A percentile compares a stretch with the other conserved stretches of the same genome.
Evolutionary conservation across 2,888 invertebrate species (phyloP).

Genomic region (Hyles lineata): DNA sequence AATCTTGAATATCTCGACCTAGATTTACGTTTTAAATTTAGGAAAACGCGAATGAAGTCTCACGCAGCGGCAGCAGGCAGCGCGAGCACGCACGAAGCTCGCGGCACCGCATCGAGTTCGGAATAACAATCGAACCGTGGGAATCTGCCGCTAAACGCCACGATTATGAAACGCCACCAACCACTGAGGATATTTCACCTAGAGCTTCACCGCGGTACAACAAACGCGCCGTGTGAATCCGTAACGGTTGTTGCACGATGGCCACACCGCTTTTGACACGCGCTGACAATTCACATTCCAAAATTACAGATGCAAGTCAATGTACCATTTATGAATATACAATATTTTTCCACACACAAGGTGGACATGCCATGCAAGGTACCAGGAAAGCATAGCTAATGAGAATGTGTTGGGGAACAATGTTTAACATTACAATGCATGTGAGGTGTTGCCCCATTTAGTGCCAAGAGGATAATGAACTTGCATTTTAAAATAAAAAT

Average conservation of each 20-base stretch:
- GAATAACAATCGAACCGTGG: conserved; percentile 81
- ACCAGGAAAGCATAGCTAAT: conserved; percentile 44
- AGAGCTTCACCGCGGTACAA: conserved; percentile 55
- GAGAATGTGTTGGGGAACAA: conserved; percentile 39
- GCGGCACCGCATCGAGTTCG: conserved; percentile 55
- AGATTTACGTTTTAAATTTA: background rate
- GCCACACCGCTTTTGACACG: conserved; percentile 42
- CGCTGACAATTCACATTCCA: conserved; percentile 59
- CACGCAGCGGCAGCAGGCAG: conserved; percentile 55
- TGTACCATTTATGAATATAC: conserved; percentile 49
- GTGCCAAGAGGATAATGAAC: conserved; percentile 29
- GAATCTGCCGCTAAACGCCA: conserved; percentile 68
- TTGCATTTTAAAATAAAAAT: conserved; percentile 22
- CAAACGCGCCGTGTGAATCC: conserved; percentile 65
- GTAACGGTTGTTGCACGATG: conserved; percentile 64
- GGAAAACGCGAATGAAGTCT: conserved; percentile 38
- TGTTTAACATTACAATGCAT: conserved; percentile 38
- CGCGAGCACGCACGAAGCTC: conserved; percentile 69
- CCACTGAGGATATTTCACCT: conserved; percentile 58
- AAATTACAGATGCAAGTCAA: conserved; percentile 52
- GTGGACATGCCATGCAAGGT: conserved; percentile 37
- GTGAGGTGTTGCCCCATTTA: conserved; percentile 33
- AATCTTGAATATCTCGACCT: background rate
- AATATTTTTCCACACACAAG: conserved; percentile 46
- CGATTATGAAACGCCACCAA: conserved; percentile 70